Evolutionary conservation across 1,140 invertebrate species (phyloP).

Genomic region (Holotrichia oblita): DNA sequence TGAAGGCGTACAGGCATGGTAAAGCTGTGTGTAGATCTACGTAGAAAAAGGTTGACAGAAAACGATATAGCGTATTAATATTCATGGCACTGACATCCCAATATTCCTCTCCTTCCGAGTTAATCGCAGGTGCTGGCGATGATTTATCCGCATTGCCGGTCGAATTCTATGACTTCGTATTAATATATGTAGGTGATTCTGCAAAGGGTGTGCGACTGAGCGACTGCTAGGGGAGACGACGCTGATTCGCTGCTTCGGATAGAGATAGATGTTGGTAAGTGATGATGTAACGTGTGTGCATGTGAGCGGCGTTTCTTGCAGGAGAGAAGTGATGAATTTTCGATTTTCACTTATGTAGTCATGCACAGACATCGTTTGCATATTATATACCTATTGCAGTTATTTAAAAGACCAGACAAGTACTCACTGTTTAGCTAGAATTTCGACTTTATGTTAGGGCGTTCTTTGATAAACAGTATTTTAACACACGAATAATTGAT

Average conservation of each 20-base stretch:
- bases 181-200: not conserved
- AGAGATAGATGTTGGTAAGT: not conserved
- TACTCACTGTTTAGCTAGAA: no score
- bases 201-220: not conserved
- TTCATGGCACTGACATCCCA: constrained; percentile 22
- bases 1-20: no score
- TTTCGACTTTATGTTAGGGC: no score
- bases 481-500: no score
- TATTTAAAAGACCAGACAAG: no score
- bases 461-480: no score
- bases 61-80: constrained; percentile 18
- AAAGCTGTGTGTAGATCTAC: not conserved
- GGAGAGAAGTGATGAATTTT: no score
- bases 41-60: not conserved
- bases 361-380: no score
- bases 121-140: constrained; percentile 22
- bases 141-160: constrained; percentile 25
- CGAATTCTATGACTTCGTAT: constrained; percentile 16
- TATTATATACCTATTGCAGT: no score
- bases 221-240: not conserved
- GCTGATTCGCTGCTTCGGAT: not conserved
- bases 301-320: not conserved
- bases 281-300: not conserved
- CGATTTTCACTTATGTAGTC: no score
- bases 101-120: constrained; percentile 18